phyloP scores from a whole-genome alignment of 2,888 invertebrate genomes.

The Acleris emargana region DNA sequence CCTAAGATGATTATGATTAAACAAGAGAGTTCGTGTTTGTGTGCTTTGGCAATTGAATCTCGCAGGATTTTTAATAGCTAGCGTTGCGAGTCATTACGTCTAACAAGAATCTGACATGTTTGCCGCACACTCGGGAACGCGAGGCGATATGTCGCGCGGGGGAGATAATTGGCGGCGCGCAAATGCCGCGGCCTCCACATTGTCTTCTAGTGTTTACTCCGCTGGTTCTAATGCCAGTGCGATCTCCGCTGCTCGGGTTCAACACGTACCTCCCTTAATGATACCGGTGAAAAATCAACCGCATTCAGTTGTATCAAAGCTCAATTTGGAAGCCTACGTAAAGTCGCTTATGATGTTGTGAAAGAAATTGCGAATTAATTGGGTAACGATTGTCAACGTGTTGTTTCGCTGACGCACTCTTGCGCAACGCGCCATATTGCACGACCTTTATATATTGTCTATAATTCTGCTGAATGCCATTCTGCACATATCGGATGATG shows the following conservation, averaged over 20 bases:
- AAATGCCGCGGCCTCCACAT: constrained; percentile 11
- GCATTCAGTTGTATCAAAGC: too few species aligned
- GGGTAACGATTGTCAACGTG: constrained; percentile 9
- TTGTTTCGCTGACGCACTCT: constrained; percentile 12
- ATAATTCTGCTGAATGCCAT: not conserved
- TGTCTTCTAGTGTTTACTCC: constrained; percentile 1
- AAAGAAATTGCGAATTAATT: not conserved
- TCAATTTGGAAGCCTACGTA: too few species aligned
- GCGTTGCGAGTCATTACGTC: too few species aligned
- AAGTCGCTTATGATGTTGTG: too few species aligned
- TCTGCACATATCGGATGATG: not conserved
- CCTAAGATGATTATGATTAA: too few species aligned
- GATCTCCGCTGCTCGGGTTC: not conserved
- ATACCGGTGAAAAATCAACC: too few species aligned
- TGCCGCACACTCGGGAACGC: too few species aligned
- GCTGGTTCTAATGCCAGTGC: constrained; percentile 2
- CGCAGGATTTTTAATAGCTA: too few species aligned
- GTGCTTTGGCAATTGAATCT: too few species aligned
- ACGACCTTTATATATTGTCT: constrained; percentile 10
- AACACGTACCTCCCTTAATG: too few species aligned
- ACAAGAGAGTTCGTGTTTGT: too few species aligned
- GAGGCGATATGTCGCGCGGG: not conserved
- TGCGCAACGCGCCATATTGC: constrained; percentile 4
- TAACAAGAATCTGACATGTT: constrained; percentile 1
- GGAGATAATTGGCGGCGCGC: constrained; percentile 7